phyloP scores from a whole-genome alignment of 64 coral and sea anemone species.

The Montipora capricornis region DNA sequence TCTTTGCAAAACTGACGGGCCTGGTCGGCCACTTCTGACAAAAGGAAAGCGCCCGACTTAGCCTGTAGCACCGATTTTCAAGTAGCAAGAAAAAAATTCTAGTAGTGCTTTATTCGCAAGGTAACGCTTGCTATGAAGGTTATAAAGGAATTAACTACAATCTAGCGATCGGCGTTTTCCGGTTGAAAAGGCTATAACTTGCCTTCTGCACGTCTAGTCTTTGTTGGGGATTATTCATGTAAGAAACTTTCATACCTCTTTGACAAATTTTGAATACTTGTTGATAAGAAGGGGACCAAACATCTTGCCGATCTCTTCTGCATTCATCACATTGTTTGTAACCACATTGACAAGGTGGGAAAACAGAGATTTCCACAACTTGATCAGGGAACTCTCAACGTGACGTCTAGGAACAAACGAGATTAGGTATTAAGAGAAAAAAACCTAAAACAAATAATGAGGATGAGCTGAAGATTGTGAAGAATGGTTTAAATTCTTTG shows the following conservation, averaged over 20 bases:
- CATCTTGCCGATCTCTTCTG: constrained; percentile 50
- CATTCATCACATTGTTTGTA: constrained; percentile 67
- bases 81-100: no score
- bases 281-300: constrained; percentile 58
- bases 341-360: constrained; percentile 72
- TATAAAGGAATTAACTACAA: no score
- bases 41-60: no score
- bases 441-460: neutral
- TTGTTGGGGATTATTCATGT: neutral
- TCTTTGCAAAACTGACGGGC: no score
- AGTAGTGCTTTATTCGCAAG: no score
- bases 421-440: neutral
- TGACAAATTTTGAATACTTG: constrained; percentile 29
- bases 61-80: no score
- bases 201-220: neutral
- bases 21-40: no score
- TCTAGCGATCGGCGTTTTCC: no score
- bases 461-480: neutral
- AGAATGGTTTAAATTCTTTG: no score
- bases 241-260: constrained; percentile 34
- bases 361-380: constrained; percentile 70
- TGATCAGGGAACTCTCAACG: constrained; percentile 42
- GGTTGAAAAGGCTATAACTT: no score
- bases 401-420: constrained; percentile 24
- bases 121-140: no score